Conservation (phyloP, 2,113 vertebrate species). For the Camelus bactrianus region DNA sequence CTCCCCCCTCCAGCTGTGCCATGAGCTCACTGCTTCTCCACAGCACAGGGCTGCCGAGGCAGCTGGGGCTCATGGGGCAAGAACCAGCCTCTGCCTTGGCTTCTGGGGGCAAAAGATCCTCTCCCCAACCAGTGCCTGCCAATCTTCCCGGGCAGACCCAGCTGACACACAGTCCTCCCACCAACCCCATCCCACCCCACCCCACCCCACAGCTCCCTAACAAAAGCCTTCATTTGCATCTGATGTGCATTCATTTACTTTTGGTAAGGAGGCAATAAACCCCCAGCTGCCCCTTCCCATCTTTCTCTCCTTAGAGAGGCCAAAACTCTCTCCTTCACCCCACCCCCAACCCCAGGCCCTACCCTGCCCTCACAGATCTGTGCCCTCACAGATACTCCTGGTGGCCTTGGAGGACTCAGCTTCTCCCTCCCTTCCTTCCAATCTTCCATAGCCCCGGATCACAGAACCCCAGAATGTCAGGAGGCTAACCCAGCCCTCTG, state of each 20-base stretch:
- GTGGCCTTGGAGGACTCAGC: not conserved
- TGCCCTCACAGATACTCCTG: not conserved
- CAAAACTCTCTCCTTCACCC: not conserved
- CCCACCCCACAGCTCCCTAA: not conserved
- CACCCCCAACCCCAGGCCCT: not conserved
- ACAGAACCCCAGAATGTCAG: not conserved
- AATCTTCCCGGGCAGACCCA: not conserved
- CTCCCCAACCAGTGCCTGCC: not conserved
- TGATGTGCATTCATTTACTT: not conserved
- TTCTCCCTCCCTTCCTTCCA: not conserved
- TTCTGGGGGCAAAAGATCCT: slow-evolving; percentile 20
- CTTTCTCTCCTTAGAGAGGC: not conserved
- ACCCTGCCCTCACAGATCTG: not conserved
- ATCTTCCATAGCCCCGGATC: not conserved
- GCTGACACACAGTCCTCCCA: not conserved
- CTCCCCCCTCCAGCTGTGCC: slow-evolving; percentile 71
- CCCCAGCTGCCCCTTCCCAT: not conserved
- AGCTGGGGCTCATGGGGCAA: slow-evolving; percentile 58
- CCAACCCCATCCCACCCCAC: not conserved
- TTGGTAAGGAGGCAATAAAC: not conserved
- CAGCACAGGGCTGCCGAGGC: not conserved
- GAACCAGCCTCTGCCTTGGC: slow-evolving; percentile 48
- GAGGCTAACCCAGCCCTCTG: not conserved
- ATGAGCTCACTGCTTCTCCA: slow-evolving; percentile 77
- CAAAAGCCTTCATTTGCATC: slow-evolving; percentile 69